Evolutionary conservation across 2,113 vertebrate species (phyloP).

Genomic region (Dasyprocta punctata): DNA sequence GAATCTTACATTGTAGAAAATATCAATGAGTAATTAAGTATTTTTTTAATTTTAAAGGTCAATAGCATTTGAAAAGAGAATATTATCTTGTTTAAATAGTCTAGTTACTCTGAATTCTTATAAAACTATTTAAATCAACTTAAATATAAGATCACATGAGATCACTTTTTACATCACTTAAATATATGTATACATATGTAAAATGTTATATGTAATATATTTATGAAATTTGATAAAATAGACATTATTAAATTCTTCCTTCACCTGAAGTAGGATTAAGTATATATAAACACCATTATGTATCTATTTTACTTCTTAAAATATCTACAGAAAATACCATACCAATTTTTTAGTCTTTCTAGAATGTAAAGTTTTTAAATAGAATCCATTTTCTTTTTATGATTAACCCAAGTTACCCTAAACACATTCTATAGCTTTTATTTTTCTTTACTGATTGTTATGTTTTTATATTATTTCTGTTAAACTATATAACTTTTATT

Average conservation of each 20-base stretch:
- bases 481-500: neutral
- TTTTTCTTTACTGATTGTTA: constrained; percentile 1
- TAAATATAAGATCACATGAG: neutral
- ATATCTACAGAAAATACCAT: neutral
- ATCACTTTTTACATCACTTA: neutral
- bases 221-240: neutral
- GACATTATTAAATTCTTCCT: neutral
- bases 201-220: neutral
- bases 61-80: constrained; percentile 56
- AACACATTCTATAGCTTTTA: neutral
- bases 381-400: neutral
- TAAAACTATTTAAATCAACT: constrained; percentile 21
- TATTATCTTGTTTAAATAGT: constrained; percentile 44
- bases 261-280: neutral
- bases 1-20: constrained; percentile 57
- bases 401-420: neutral
- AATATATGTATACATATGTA: neutral
- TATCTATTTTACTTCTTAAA: constrained; percentile 37
- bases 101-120: constrained; percentile 33
- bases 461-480: constrained; percentile 26
- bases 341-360: constrained; percentile 19
- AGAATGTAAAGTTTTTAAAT: constrained; percentile 24
- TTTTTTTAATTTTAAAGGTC: constrained; percentile 77
- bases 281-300: neutral
- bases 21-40: constrained; percentile 75